Conservation (phyloP, 2,797 vertebrate genomes). For the Crax fasciolata region DNA sequence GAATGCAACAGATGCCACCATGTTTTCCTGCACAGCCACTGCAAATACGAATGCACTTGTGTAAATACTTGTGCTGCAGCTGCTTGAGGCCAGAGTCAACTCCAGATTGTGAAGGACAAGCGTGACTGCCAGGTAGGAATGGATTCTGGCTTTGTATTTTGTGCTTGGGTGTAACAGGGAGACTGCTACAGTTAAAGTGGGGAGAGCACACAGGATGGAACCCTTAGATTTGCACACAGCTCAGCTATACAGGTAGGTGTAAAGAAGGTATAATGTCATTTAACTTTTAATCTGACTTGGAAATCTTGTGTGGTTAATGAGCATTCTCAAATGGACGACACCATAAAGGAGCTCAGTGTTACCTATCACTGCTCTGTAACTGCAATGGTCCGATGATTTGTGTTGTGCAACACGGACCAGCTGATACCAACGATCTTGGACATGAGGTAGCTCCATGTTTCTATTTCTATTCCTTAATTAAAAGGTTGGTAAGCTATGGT, state of each 20-base stretch:
- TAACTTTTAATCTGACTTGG: background rate
- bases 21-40: background rate
- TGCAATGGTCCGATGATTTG: fast-evolving
- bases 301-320: background rate
- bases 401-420: background rate
- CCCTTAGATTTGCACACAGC: background rate
- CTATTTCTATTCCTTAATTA: background rate
- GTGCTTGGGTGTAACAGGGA: background rate
- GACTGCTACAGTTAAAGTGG: background rate
- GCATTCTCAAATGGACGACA: background rate
- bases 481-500: background rate
- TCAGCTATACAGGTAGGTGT: background rate
- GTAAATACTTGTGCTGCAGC: background rate
- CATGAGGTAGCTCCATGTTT: background rate
- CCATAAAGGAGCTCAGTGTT: background rate
- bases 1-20: background rate
- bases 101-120: background rate
- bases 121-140: background rate
- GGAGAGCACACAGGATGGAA: background rate
- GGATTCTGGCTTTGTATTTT: background rate
- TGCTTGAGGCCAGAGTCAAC: background rate
- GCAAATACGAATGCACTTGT: background rate
- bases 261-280: background rate
- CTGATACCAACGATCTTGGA: background rate
- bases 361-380: background rate